Percentiles rank a stretch among this genome's conserved stretches.
phyloP scores from a whole-genome alignment of 2,888 invertebrate genomes.

The Megamerina dolium region DNA sequence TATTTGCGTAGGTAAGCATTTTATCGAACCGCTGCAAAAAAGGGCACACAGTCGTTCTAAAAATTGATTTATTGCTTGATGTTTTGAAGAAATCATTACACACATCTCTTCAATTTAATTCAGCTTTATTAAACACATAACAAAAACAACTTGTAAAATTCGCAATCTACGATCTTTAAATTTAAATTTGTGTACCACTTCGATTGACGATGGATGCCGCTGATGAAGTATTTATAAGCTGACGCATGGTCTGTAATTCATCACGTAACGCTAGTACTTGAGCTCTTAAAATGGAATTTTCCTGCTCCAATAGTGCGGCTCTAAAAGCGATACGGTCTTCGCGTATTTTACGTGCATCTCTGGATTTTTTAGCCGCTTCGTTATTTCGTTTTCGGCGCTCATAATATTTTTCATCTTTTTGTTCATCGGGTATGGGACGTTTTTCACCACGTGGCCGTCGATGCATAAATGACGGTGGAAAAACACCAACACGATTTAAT shows the following conservation, averaged over 20 bases:
- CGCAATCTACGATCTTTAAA: too few relatives aligned
- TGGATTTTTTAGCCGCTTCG: slow-evolving; percentile 85
- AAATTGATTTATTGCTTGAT: too few relatives aligned
- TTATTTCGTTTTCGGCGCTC: slow-evolving; percentile 83
- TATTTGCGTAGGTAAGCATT: too few relatives aligned
- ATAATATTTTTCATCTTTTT: slow-evolving; percentile 86
- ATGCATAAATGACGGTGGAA: slow-evolving; percentile 36
- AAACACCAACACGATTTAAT: slow-evolving; percentile 35
- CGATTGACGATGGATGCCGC: neutral
- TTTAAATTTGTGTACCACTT: too few relatives aligned
- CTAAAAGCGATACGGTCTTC: slow-evolving; percentile 86
- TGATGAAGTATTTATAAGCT: slow-evolving; percentile 27
- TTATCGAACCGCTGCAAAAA: too few relatives aligned
- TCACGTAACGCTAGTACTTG: slow-evolving; percentile 75
- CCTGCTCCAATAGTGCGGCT: slow-evolving; percentile 79
- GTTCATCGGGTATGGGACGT: slow-evolving; percentile 77
- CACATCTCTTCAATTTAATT: too few relatives aligned
- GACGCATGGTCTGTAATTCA: slow-evolving; percentile 52
- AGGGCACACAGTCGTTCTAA: too few relatives aligned
- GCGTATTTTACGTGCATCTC: slow-evolving; percentile 78
- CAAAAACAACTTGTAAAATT: too few relatives aligned
- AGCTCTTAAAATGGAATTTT: slow-evolving; percentile 78
- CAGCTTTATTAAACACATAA: too few relatives aligned
- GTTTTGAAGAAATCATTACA: too few relatives aligned
- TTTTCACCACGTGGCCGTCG: slow-evolving; percentile 71